Base-by-base conservation (phyloP, 1,140 invertebrate species). In the Drosophila asahinai region DNA sequence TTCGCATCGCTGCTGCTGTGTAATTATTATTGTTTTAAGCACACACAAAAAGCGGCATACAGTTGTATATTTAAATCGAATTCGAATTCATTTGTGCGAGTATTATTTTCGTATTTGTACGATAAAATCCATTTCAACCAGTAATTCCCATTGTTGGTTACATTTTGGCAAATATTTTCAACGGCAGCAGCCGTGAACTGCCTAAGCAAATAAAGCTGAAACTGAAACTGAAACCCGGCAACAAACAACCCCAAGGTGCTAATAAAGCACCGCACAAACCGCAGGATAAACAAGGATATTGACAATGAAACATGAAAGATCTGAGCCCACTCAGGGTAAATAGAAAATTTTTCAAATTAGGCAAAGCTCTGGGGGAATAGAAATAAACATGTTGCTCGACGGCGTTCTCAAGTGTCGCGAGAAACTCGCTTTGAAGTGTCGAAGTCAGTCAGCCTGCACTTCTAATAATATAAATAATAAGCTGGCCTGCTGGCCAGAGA, bases 381-480 rank as follows among this genome's bases (percentile, higher is more conserved):
- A 71, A 55, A 62, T 61, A 78, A 78, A 70, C 75, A 61, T 70
- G 65, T 77, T 77, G 33, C 38, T 19, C 36, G 64, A 8, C n/a
- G 51, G 19, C 33, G 33, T 12, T 59, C 17, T 48, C n/a, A 43
- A 61, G 68, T 52, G 67, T 55, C 33, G 51, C 40, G 15, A 15
- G n/a, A n/a, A 48, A 68, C 49, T 58, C 47, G 61, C 75, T 78
- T 78, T 78, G 75, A 78, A 77, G 75, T 78, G 49, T 38, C 60
- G 51, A 43, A 47, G 40, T 75, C 60, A 64, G 40, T 52, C 49
- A 51, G 48, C 36, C 51, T 74, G 72, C 72, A 63, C 72, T 77
- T 78, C 64, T 86, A 86, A 86, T 86, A 78, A 81, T 67, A 80
- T 51, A 40, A 62, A 62, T 62, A 62, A 62, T 54, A 62, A 36